These are phyloP conservation scores for Pteronura brasiliensis DNA, from an alignment of 2,113 vertebrate genomes.

Conservation along the genomic window DNA sequence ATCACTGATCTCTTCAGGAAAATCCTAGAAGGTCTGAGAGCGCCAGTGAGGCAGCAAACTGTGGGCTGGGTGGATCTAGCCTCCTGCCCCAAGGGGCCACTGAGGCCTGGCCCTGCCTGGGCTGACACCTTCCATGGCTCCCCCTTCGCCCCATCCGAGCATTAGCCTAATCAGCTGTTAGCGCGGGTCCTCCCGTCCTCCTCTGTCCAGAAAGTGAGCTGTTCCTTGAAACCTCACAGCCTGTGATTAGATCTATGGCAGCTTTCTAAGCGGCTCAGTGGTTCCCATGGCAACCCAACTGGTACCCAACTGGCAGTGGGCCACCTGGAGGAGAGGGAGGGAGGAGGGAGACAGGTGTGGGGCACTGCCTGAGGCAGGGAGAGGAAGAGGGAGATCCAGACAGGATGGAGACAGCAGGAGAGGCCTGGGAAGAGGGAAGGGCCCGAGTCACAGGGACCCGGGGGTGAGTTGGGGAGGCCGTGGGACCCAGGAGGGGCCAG, in stretches of 20 bases:
- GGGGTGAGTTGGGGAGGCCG: background rate
- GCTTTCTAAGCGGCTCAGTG: conserved; percentile 65
- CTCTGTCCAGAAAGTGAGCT: conserved; percentile 51
- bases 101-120: background rate
- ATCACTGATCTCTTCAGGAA: background rate
- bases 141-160: background rate
- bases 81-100: background rate
- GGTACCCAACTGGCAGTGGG: conserved; percentile 51
- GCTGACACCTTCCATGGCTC: background rate
- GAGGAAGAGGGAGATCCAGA: background rate
- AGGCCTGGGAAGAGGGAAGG: background rate
- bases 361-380: background rate
- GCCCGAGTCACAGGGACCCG: accelerated
- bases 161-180: conserved; percentile 43
- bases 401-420: background rate
- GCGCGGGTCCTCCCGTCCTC: background rate
- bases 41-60: background rate
- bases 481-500: background rate
- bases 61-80: background rate
- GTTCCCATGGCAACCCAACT: conserved; percentile 74
- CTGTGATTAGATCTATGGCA: conserved; percentile 72
- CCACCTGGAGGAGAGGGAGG: conserved; percentile 57
- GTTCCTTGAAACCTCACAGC: conserved; percentile 68
- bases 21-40: background rate
- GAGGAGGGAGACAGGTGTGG: conserved; percentile 55